Evolutionary conservation across 2,888 invertebrate genomes (phyloP).

Genomic region (Neocrepidodera transversa): DNA sequence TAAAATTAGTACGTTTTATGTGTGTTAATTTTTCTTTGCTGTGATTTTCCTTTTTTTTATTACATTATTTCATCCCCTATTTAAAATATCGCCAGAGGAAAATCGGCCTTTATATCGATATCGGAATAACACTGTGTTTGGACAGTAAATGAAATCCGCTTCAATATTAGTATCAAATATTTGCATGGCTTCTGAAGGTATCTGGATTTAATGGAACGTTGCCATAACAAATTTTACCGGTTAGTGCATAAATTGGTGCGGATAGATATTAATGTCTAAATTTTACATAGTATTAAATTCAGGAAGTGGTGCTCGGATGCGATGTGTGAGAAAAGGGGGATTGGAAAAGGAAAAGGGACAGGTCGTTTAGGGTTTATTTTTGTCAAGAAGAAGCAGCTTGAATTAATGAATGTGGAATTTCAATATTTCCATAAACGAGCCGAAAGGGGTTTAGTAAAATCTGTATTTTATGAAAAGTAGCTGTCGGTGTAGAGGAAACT

Average conservation of each 20-base stretch:
- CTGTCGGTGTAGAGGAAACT: no score
- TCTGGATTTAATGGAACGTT: slow-evolving; percentile 10
- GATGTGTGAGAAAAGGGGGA: slow-evolving; percentile 2
- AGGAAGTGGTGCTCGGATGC: slow-evolving; percentile 3
- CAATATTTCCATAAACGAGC: slow-evolving; percentile 1
- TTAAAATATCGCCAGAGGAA: no score
- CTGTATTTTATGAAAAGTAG: no score
- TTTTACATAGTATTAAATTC: slow-evolving; percentile 17
- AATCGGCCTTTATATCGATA: no score
- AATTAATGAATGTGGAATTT: slow-evolving; percentile 10
- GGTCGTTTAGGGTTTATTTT: slow-evolving; percentile 6
- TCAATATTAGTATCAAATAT: slow-evolving; percentile 8
- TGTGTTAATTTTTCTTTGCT: no score
- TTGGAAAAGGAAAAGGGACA: background rate
- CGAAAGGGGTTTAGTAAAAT: no score
- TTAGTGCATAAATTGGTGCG: slow-evolving; percentile 12
- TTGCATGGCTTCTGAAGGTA: slow-evolving; percentile 3
- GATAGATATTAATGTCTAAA: slow-evolving; percentile 18
- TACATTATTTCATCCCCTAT: no score
- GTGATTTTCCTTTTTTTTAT: no score
- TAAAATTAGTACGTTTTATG: no score
- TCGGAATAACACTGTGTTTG: slow-evolving; percentile 2
- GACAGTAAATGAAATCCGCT: background rate
- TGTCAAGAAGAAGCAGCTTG: slow-evolving; percentile 4
- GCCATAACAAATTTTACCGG: slow-evolving; percentile 10